phyloP scores from a whole-genome alignment of 2,797 vertebrate species.

The Aeoliscus strigatus region DNA sequence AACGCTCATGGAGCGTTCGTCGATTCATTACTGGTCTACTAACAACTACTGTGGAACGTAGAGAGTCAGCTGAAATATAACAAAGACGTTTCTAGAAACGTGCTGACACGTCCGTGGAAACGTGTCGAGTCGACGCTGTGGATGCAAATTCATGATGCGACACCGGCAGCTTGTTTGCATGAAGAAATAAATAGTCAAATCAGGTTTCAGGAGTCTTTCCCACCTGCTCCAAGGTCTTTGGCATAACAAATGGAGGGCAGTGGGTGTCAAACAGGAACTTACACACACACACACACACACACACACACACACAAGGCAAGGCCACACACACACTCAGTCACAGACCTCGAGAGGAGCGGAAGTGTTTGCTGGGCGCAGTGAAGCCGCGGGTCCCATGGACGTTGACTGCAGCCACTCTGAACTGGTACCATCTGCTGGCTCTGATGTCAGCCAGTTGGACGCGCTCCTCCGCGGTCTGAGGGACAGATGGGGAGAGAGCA shows the following conservation, averaged over 20 bases:
- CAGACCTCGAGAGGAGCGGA: conserved; percentile 91
- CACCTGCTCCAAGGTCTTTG: conserved; percentile 65
- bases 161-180: neutral
- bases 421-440: conserved; percentile 96
- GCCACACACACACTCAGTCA: conserved; percentile 36
- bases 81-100: neutral
- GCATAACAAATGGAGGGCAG: conserved; percentile 56
- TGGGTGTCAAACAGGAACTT: conserved; percentile 58
- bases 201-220: conserved; percentile 28
- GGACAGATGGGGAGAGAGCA: conserved; percentile 65
- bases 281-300: conserved; percentile 59
- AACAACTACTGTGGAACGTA: too few relatives aligned
- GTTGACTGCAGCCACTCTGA: conserved; percentile 92
- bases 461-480: conserved; percentile 88
- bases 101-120: neutral
- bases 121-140: neutral
- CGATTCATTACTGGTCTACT: too few relatives aligned
- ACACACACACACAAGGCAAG: conserved; percentile 29
- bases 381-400: conserved; percentile 94
- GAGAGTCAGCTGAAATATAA: too few relatives aligned
- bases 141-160: neutral
- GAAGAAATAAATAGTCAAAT: conserved; percentile 15
- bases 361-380: conserved; percentile 96
- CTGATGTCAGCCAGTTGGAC: conserved; percentile 82
- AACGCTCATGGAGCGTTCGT: too few relatives aligned